These are phyloP conservation scores for Drosophila mercatorum DNA, from an alignment of 2,888 invertebrate species.

Conservation along the genomic window DNA sequence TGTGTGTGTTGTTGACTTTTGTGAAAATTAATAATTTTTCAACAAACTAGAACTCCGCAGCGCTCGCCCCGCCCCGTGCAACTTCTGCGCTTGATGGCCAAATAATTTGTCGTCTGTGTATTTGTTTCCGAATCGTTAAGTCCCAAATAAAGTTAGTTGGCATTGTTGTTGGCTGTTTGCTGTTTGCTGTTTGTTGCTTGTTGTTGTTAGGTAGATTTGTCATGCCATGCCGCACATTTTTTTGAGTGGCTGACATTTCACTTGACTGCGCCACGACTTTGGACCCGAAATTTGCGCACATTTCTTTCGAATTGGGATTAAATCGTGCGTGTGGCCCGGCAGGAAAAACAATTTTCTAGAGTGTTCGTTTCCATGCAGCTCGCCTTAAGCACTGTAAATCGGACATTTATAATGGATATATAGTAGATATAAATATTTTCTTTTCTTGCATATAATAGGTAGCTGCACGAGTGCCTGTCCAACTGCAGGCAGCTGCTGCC, in stretches of 20 bases:
- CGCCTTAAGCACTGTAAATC: constrained; percentile 42
- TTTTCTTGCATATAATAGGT: neutral
- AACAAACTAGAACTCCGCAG: constrained; percentile 14
- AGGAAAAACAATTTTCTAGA: constrained; percentile 47
- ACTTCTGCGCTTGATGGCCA: constrained; percentile 77
- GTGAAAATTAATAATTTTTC: constrained; percentile 77
- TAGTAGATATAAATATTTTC: constrained; percentile 2
- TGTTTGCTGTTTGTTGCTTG: constrained; percentile 20
- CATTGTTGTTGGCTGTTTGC: constrained; percentile 21
- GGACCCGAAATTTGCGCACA: neutral
- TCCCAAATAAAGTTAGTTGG: constrained; percentile 63
- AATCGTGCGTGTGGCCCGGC: constrained; percentile 68
- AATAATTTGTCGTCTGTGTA: constrained; percentile 77
- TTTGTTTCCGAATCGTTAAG: constrained; percentile 79
- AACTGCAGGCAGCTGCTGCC: constrained; percentile 29
- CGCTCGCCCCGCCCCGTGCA: constrained; percentile 8
- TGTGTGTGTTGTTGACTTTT: constrained; percentile 61
- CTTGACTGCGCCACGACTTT: constrained; percentile 41
- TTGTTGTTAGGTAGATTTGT: constrained; percentile 66
- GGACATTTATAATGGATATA: constrained; percentile 17
- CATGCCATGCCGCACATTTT: constrained; percentile 64
- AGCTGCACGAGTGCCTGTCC: constrained; percentile 16
- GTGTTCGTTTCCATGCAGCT: constrained; percentile 31
- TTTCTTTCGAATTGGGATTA: constrained; percentile 44
- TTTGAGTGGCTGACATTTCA: constrained; percentile 78